These are phyloP conservation scores for Amorpha juglandis DNA, from an alignment of 2,888 invertebrate species.

Conservation along the genomic window DNA sequence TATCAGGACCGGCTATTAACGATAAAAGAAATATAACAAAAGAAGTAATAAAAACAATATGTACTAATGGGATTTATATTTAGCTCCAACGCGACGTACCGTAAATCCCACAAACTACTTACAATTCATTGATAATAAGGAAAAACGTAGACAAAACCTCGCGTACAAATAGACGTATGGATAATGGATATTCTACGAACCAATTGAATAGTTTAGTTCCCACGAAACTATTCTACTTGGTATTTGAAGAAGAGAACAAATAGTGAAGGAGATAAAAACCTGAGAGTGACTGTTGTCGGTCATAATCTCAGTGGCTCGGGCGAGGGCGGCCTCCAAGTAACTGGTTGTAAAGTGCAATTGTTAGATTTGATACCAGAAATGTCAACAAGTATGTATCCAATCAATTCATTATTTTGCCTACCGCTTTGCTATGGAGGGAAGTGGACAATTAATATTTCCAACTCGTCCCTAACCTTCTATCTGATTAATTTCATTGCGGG, in stretches of 20 bases:
- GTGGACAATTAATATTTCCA: too few relatives aligned
- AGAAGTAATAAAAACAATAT: not conserved
- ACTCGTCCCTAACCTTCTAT: too few relatives aligned
- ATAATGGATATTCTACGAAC: conserved; percentile 3
- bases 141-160: not conserved
- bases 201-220: not conserved
- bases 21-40: too few relatives aligned
- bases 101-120: not conserved
- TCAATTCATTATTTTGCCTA: too few relatives aligned
- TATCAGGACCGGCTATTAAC: too few relatives aligned
- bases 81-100: not conserved
- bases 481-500: too few relatives aligned
- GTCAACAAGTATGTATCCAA: too few relatives aligned
- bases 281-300: not conserved
- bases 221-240: not conserved
- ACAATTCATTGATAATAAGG: conserved; percentile 23
- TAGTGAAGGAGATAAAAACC: not conserved
- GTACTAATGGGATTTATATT: not conserved
- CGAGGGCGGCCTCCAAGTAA: too few relatives aligned
- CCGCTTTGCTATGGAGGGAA: too few relatives aligned
- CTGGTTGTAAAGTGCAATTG: too few relatives aligned
- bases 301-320: not conserved
- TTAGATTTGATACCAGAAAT: too few relatives aligned
- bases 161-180: not conserved
- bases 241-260: not conserved